Percentiles rank a stretch among this genome's conserved stretches.
Evolutionary conservation across 2,888 invertebrate genomes (phyloP).

Genomic region (Rotaria sp.): DNA sequence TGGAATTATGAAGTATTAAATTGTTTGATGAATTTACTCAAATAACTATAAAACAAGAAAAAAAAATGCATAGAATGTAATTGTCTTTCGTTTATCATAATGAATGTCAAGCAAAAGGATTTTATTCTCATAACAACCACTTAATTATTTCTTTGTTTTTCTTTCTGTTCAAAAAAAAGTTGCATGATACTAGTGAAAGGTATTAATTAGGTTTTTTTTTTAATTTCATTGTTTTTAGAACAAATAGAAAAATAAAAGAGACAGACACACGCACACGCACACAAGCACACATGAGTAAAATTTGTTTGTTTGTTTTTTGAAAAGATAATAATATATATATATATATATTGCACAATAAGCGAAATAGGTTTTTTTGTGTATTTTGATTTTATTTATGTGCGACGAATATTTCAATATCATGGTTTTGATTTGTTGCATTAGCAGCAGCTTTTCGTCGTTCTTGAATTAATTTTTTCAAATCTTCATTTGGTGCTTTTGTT

Average conservation of each 20-base stretch:
- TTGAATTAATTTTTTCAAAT: neutral
- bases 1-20: too few species aligned
- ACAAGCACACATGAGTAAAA: conserved; percentile 7
- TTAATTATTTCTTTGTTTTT: too few species aligned
- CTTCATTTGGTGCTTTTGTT: neutral
- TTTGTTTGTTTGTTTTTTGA: neutral
- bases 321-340: neutral
- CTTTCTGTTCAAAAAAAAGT: too few species aligned
- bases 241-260: conserved; percentile 9
- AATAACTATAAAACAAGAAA: too few species aligned
- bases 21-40: too few species aligned
- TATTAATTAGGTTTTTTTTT: neutral
- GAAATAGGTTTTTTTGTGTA: neutral
- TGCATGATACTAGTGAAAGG: neutral
- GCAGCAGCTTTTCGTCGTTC: conserved; percentile 8
- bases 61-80: too few species aligned
- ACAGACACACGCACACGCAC: neutral
- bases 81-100: too few species aligned
- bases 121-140: too few species aligned
- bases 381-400: neutral
- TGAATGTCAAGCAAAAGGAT: too few species aligned
- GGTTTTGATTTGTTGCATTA: neutral
- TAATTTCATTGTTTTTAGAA: neutral
- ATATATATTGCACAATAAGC: neutral
- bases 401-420: neutral